Base-by-base conservation (phyloP, 2,113 vertebrate species). In the Chionodraco myersi region DNA sequence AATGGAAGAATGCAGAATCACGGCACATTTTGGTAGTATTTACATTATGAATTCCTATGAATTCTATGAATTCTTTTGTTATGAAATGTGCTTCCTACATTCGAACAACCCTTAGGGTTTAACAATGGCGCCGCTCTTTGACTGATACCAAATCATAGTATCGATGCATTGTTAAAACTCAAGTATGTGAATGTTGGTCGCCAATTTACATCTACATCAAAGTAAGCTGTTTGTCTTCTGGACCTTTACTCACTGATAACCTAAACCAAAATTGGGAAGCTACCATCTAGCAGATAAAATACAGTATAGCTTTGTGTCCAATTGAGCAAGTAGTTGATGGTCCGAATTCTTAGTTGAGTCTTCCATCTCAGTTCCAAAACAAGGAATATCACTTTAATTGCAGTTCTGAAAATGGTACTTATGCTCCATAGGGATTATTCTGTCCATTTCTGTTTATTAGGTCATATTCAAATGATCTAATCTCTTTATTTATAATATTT, bases 401-500 rank as follows among this genome's bases (percentile, higher is more conserved):
- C 10, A 4, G 66, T n/a, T 62, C 58, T 64, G 18, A 21, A 66
- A 36, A 54, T 12, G 23, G 36, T 49, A 49, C 6, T 36, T 44
- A 34, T 44, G 60, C 10, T 44, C 51, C 51, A 11, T 47, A 72
- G 8, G 64, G 13, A 41, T 54, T 21, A 10, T 53, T 15, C 30
- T 6, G 47, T 79, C 48, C 36, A 6, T 82, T 63, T 63, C 4
- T 36, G 41, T 80, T 79, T 62, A 72, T 15, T 67, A 56, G 49
- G 10, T 8, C 3, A 6, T 26, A 62, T 60, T 54, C 59, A 30
- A 59, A 56, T 75, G 64, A 82, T 70, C 6, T 18, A 78, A 67
- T 77, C 15, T 58, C 26, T 58, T 61, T 61, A 64, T 83, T 57
- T 79, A 80, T 56, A 83, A 70, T 57, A 80, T 88, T 86, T 77